Percentiles rank a stretch among this genome's conserved stretches.
These are phyloP conservation scores for Goniozus legneri DNA, from an alignment of 1,140 invertebrate genomes.

Conservation along the genomic window DNA sequence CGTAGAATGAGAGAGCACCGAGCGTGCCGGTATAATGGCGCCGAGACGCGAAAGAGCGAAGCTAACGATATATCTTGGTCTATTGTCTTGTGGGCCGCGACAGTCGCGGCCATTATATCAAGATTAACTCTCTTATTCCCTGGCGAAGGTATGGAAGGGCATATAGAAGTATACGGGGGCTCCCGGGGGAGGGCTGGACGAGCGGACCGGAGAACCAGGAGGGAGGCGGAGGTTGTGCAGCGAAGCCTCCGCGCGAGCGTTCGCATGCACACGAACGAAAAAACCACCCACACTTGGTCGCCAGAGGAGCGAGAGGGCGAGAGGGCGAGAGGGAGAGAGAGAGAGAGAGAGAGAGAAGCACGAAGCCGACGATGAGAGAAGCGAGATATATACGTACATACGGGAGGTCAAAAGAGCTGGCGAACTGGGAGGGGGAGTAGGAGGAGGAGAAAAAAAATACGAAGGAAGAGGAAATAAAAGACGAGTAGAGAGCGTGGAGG, in stretches of 20 bases:
- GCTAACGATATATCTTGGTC: conserved; percentile 53
- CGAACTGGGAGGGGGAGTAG: neutral
- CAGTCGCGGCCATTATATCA: conserved; percentile 54
- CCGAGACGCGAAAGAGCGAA: conserved; percentile 44
- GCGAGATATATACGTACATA: neutral
- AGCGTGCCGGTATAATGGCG: conserved; percentile 44
- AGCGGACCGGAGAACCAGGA: too few relatives aligned
- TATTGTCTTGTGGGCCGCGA: conserved; percentile 52
- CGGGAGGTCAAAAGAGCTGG: neutral
- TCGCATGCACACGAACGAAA: conserved; percentile 25
- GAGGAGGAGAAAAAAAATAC: neutral
- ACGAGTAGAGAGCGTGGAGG: conserved; percentile 15
- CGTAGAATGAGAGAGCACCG: too few relatives aligned
- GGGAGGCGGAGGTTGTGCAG: conserved; percentile 1
- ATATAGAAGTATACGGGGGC: conserved; percentile 31
- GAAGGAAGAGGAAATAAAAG: conserved; percentile 1
- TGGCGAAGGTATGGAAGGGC: conserved; percentile 38
- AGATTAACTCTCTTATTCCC: conserved; percentile 52
- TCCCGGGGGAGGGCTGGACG: conserved; percentile 29
- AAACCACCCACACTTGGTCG: conserved; percentile 26
- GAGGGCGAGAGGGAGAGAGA: conserved; percentile 8
- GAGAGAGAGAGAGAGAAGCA: conserved; percentile 3
- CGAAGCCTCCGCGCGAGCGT: conserved; percentile 20
- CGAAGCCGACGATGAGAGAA: conserved; percentile 11
- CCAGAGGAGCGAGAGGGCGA: conserved; percentile 13